Evolutionary conservation across 2,888 invertebrate species (phyloP).

Genomic region (Agrypnus murinus): DNA sequence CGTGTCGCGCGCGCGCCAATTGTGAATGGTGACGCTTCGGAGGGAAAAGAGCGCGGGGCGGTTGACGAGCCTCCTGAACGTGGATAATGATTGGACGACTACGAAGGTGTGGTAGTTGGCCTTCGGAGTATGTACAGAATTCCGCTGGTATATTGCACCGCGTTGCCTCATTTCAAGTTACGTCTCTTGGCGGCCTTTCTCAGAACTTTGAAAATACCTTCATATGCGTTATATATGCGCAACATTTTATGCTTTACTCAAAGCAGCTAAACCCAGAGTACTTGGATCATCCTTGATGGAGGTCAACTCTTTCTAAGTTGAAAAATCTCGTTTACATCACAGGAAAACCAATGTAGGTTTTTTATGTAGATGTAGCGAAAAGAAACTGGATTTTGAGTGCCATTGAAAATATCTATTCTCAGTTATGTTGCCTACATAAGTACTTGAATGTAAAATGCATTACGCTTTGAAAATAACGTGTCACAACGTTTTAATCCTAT

Average conservation of each 20-base stretch:
- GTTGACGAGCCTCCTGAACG: slow-evolving; percentile 47
- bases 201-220: slow-evolving; percentile 16
- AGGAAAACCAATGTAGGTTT: too few species aligned
- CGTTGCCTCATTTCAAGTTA: slow-evolving; percentile 6
- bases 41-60: slow-evolving; percentile 26
- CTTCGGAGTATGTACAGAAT: slow-evolving; percentile 41
- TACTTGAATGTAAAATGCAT: too few species aligned
- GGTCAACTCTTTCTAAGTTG: neutral
- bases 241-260: neutral
- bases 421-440: too few species aligned
- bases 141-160: slow-evolving; percentile 38
- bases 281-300: slow-evolving; percentile 4
- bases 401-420: too few species aligned
- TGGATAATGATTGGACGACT: slow-evolving; percentile 48
- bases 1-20: slow-evolving; percentile 45
- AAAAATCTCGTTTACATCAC: neutral
- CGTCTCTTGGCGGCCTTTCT: slow-evolving; percentile 16
- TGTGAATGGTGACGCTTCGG: slow-evolving; percentile 31
- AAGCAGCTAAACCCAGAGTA: neutral
- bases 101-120: slow-evolving; percentile 53
- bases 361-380: too few species aligned
- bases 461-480: too few species aligned
- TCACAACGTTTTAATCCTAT: too few species aligned
- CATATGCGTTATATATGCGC: neutral
- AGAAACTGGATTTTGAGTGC: too few species aligned